A percentile compares a stretch with the other conserved stretches of the same genome.
phyloP scores from a whole-genome alignment of 2,797 vertebrate species.

The Emydoidea blandingii region DNA sequence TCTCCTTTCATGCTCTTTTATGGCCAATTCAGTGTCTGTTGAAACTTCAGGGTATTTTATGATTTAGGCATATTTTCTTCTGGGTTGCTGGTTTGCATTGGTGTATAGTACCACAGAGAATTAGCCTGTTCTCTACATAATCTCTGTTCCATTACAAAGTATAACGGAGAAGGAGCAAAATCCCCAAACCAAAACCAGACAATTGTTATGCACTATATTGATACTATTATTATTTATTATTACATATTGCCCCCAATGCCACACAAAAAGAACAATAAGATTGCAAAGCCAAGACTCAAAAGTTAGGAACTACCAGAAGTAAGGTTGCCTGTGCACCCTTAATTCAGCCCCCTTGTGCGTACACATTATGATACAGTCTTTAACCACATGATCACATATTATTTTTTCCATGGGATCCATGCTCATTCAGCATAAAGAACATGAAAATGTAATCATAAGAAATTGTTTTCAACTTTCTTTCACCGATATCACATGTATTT shows the following conservation, averaged over 20 bases:
- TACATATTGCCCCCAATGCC: neutral
- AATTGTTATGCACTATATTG: neutral
- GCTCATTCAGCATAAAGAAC: neutral
- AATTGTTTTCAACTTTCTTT: slow-evolving; percentile 5
- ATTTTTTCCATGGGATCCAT: neutral
- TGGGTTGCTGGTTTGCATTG: neutral
- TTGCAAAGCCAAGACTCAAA: neutral
- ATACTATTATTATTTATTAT: slow-evolving; percentile 32
- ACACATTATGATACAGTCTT: neutral
- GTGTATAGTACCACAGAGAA: slow-evolving; percentile 17
- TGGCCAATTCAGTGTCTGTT: slow-evolving; percentile 15
- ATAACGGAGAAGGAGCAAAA: slow-evolving; percentile 37
- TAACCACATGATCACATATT: neutral
- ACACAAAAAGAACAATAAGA: slow-evolving; percentile 35
- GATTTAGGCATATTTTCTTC: slow-evolving; percentile 15
- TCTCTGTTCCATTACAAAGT: slow-evolving; percentile 9
- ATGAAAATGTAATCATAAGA: neutral
- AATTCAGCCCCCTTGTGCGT: neutral
- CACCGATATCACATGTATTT: neutral
- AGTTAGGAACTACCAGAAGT: neutral
- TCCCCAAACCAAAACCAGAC: neutral
- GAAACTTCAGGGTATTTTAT: slow-evolving; percentile 4
- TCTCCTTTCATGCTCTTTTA: neutral
- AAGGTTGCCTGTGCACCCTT: neutral
- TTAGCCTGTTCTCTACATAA: slow-evolving; percentile 45